phyloP scores from a whole-genome alignment of 2,888 invertebrate species.

The Tribolium freemani region DNA sequence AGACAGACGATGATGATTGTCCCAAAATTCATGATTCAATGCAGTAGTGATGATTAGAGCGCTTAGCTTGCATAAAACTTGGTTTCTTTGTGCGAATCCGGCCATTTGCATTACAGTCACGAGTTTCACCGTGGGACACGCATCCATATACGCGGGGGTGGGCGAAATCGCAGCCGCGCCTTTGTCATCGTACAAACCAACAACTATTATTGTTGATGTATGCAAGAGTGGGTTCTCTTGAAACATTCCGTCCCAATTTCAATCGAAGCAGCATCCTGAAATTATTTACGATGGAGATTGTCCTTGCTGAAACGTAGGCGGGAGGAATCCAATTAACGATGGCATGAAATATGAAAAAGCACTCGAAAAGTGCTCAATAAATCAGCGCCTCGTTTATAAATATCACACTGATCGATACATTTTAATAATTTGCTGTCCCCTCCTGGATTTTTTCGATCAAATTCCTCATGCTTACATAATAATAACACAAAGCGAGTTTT shows the following conservation, averaged over 20 bases:
- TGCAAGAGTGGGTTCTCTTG: slow-evolving; percentile 20
- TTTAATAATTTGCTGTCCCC: neutral
- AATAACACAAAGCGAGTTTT: neutral
- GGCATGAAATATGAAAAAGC: slow-evolving; percentile 31
- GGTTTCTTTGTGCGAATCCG: slow-evolving; percentile 18
- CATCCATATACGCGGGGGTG: slow-evolving; percentile 41
- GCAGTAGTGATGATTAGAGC: slow-evolving; percentile 15
- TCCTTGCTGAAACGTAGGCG: slow-evolving; percentile 15
- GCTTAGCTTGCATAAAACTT: no score
- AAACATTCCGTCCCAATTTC: slow-evolving; percentile 32
- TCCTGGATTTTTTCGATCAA: no score
- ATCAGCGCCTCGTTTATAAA: slow-evolving; percentile 29
- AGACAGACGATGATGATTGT: no score
- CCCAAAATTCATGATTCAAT: neutral
- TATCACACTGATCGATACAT: slow-evolving; percentile 11
- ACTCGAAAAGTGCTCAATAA: slow-evolving; percentile 24
- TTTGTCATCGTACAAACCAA: slow-evolving; percentile 45
- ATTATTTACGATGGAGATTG: slow-evolving; percentile 27
- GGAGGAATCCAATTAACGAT: slow-evolving; percentile 31
- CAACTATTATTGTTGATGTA: slow-evolving; percentile 19
- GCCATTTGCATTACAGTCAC: slow-evolving; percentile 47
- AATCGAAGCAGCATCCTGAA: neutral
- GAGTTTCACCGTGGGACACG: slow-evolving; percentile 51
- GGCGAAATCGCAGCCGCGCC: slow-evolving; percentile 42
- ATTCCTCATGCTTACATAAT: neutral